These are phyloP conservation scores for Eurystomus gularis DNA, from an alignment of 2,113 vertebrate species.

Conservation along the genomic window DNA sequence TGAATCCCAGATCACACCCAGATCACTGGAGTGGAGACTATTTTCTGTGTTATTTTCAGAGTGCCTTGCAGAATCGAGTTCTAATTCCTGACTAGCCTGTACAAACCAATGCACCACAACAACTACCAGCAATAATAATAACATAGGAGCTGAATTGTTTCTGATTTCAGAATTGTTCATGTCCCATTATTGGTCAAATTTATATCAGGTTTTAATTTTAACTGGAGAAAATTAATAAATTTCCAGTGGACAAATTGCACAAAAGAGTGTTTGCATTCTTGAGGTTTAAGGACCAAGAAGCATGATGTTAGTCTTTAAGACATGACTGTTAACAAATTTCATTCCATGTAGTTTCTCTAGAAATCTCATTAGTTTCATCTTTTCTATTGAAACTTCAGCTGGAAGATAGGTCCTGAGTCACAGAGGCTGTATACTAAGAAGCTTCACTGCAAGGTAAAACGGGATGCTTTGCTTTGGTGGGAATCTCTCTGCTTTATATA, in stretches of 20 bases:
- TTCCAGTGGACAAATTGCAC: background rate
- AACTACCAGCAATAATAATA: background rate
- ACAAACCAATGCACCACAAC: background rate
- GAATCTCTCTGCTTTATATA: background rate
- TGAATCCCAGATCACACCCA: background rate
- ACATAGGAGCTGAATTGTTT: background rate
- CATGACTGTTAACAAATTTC: background rate
- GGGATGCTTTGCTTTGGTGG: rapidly evolving
- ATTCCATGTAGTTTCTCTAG: background rate
- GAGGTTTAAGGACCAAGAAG: background rate
- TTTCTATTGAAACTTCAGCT: background rate
- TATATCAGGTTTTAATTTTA: background rate
- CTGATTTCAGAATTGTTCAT: background rate
- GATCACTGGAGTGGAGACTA: background rate
- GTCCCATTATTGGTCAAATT: background rate
- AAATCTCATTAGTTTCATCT: background rate
- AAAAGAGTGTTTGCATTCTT: background rate
- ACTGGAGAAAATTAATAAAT: background rate
- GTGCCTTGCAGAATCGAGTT: background rate
- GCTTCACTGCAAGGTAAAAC: background rate
- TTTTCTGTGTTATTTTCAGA: background rate
- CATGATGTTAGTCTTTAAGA: background rate
- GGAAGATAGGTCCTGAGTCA: background rate
- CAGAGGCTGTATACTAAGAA: background rate
- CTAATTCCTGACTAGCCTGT: background rate